A percentile compares a stretch with the other conserved stretches of the same genome.
These are phyloP conservation scores for Ovis canadensis DNA, from an alignment of 2,113 vertebrate genomes.

Conservation along the genomic window DNA sequence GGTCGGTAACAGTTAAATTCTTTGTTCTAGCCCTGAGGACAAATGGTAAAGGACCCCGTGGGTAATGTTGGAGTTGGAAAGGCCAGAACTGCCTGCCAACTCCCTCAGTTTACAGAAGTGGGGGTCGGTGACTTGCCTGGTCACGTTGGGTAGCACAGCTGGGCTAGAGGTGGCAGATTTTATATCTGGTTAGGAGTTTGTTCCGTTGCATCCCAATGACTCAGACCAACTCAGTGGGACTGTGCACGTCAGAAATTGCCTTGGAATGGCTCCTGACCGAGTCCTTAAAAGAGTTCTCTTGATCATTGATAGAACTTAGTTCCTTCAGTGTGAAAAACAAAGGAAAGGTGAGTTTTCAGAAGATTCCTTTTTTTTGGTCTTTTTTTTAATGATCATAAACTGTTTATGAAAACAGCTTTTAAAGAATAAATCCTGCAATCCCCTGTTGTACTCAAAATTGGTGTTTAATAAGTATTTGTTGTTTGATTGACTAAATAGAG, in stretches of 20 bases:
- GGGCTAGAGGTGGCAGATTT: not conserved
- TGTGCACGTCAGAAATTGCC: not conserved
- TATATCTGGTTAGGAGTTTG: not conserved
- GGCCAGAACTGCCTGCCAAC: not conserved
- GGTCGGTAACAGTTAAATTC: not conserved
- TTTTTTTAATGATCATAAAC: not conserved
- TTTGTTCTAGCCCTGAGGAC: not conserved
- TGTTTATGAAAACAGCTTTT: not conserved
- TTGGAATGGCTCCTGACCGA: not conserved
- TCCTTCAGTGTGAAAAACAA: not conserved
- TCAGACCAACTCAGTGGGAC: not conserved
- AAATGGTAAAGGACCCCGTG: not conserved
- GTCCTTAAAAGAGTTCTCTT: not conserved
- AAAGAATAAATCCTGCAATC: not conserved
- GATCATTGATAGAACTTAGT: not conserved
- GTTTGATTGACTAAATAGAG: not conserved
- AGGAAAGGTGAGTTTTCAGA: not conserved
- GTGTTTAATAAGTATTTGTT: not conserved
- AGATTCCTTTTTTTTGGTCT: not conserved
- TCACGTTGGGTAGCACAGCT: not conserved
- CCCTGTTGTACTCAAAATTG: not conserved
- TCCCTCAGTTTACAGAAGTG: accelerated
- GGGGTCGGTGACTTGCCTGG: not conserved
- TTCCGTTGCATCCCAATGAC: not conserved
- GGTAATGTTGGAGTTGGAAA: not conserved